Percentiles rank a stretch among this genome's conserved stretches.
Conservation (phyloP, 2,797 vertebrate genomes). For the Sebastes vulpes region DNA sequence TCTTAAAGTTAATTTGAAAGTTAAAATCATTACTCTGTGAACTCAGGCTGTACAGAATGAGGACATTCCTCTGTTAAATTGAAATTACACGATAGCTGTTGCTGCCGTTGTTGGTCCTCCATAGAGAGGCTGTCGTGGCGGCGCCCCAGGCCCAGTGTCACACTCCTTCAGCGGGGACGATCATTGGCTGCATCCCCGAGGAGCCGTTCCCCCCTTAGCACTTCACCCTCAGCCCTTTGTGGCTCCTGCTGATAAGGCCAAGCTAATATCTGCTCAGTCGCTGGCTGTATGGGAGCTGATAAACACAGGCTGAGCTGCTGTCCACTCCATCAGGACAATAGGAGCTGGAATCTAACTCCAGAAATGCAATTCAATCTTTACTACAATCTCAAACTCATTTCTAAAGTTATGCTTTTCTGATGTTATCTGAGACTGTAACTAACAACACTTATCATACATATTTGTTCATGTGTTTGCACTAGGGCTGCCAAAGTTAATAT, state of each 20-base stretch:
- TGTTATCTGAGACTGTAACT: background rate
- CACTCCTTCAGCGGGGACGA: conserved; percentile 26
- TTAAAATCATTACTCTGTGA: conserved; percentile 8
- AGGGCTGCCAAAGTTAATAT: background rate
- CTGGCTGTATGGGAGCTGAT: conserved; percentile 40
- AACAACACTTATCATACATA: background rate
- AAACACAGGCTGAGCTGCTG: conserved; percentile 34
- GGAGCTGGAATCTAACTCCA: conserved; percentile 14
- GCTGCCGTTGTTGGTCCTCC: background rate
- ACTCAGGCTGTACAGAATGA: background rate
- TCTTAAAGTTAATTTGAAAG: background rate
- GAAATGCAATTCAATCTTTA: background rate
- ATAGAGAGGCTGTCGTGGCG: conserved; percentile 1
- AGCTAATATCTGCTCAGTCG: conserved; percentile 36
- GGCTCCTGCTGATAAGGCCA: conserved; percentile 53
- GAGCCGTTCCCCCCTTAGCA: background rate
- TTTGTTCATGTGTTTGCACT: background rate
- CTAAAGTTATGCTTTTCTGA: background rate
- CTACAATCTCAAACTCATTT: background rate
- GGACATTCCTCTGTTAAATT: conserved; percentile 5
- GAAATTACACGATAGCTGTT: conserved; percentile 7
- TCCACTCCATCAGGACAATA: conserved; percentile 55
- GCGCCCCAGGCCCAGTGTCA: conserved; percentile 27
- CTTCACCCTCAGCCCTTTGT: conserved; percentile 56
- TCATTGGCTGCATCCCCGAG: conserved; percentile 34